Conservation (phyloP, 2,888 invertebrate species). For the Athetis lepigone region DNA sequence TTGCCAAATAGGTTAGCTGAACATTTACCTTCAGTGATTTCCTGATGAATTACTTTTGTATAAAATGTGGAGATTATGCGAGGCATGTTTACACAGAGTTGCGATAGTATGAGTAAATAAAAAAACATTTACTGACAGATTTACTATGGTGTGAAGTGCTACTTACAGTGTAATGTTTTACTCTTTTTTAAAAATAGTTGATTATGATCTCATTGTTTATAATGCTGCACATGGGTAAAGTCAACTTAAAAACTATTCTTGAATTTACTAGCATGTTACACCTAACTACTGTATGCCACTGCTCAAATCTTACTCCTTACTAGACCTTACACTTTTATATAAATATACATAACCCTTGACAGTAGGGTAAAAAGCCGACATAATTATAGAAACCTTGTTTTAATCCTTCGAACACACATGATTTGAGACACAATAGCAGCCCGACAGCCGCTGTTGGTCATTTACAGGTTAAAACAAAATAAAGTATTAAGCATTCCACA, state of each 20-base stretch:
- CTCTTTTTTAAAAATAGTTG: conserved; percentile 5
- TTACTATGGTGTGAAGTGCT: conserved; percentile 16
- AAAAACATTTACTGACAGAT: conserved; percentile 2
- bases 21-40: conserved; percentile 13
- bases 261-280: background rate
- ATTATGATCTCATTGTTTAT: conserved; percentile 53
- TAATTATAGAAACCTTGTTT: background rate
- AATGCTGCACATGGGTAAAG: conserved; percentile 15
- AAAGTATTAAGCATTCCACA: background rate
- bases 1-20: conserved; percentile 64
- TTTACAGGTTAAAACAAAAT: no score
- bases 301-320: background rate
- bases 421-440: no score
- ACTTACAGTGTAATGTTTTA: conserved; percentile 14
- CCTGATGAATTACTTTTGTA: conserved; percentile 4
- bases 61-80: conserved; percentile 7
- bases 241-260: conserved; percentile 19
- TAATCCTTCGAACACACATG: no score
- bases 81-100: conserved; percentile 23
- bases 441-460: no score
- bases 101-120: conserved; percentile 14
- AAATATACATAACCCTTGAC: no score
- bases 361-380: background rate
- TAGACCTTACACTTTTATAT: background rate
- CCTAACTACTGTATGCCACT: background rate